These are phyloP conservation scores for Zapornia atra DNA, from an alignment of 2,113 vertebrate species.

Conservation along the genomic window DNA sequence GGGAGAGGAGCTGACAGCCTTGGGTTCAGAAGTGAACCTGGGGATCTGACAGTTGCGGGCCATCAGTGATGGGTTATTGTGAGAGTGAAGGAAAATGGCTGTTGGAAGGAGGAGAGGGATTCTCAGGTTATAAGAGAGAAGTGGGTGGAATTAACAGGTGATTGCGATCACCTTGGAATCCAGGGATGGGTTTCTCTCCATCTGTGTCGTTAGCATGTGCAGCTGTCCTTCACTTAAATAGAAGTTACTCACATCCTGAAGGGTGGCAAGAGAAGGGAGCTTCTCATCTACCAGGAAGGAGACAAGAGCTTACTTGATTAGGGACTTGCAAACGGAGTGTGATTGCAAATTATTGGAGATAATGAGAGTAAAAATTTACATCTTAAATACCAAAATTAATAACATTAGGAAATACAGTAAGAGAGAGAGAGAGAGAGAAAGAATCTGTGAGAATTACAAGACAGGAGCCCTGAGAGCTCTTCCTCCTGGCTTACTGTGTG, in stretches of 20 bases:
- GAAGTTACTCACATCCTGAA: background rate
- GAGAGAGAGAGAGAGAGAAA: background rate
- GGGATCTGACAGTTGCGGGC: background rate
- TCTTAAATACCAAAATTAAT: constrained; percentile 30
- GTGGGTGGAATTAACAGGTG: background rate
- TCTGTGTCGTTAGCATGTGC: background rate
- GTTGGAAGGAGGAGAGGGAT: background rate
- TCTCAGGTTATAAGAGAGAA: background rate
- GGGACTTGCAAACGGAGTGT: constrained; percentile 34
- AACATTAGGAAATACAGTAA: background rate
- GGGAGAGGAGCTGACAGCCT: background rate
- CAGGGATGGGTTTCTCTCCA: background rate
- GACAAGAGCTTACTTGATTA: constrained; percentile 30
- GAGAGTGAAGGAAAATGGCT: background rate
- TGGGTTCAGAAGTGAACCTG: background rate
- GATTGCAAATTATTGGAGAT: constrained; percentile 27
- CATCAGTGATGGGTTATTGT: background rate
- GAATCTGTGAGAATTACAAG: background rate
- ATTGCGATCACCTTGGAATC: background rate
- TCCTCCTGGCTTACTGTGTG: background rate
- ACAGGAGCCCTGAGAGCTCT: background rate
- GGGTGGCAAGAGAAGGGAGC: background rate
- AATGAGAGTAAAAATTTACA: constrained; percentile 26
- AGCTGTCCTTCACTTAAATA: background rate
- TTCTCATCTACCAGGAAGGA: background rate